Conservation (phyloP, 2,113 vertebrate species). For the Nothoprocta pentlandii region DNA sequence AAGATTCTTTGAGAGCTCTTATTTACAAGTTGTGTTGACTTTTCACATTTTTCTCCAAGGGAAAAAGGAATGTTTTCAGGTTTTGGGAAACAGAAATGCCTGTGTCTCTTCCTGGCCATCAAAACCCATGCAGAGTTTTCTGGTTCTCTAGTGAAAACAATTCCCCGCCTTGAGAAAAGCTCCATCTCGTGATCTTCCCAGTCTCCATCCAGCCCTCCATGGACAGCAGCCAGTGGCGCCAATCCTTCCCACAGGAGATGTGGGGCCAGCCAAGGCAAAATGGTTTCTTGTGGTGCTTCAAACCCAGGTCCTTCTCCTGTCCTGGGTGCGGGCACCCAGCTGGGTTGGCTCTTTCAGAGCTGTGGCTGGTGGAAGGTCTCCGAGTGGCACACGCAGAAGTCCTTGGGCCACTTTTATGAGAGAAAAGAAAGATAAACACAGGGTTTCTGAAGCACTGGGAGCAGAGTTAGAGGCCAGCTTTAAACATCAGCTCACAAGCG, state of each 20-base stretch:
- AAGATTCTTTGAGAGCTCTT: not conserved
- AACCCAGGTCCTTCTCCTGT: not conserved
- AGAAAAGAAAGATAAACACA: not conserved
- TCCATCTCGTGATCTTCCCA: not conserved
- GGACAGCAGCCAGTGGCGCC: not conserved
- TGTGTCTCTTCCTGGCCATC: not conserved
- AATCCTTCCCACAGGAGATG: not conserved
- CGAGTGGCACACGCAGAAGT: not conserved
- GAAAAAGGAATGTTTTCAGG: not conserved
- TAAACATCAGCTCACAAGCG: not conserved
- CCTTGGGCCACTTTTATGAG: not conserved
- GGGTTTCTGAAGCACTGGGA: not conserved
- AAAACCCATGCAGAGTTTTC: not conserved
- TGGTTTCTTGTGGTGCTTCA: not conserved
- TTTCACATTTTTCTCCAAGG: not conserved
- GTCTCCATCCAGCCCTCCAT: not conserved
- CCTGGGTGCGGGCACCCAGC: not conserved
- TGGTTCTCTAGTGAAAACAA: not conserved
- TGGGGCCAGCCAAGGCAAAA: not conserved
- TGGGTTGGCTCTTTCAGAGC: not conserved
- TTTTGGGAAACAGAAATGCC: not conserved
- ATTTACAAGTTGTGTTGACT: not conserved
- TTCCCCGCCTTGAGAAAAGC: not conserved
- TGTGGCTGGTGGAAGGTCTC: no score
- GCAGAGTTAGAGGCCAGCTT: not conserved